Base-by-base conservation (phyloP, 2,888 invertebrate genomes). In the Helicoverpa assulta region DNA sequence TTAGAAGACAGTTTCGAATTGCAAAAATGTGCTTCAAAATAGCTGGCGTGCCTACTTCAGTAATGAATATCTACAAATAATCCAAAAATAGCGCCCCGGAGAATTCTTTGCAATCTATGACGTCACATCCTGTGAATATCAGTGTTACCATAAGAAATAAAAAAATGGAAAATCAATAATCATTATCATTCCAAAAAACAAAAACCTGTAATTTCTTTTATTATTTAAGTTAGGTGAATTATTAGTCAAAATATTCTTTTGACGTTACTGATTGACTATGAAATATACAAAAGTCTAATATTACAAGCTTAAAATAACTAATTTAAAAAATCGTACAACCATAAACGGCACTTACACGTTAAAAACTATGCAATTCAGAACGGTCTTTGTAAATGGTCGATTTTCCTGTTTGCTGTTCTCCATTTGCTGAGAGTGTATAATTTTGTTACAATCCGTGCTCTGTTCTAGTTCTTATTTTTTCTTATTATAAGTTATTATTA, bases 361-460 rank as follows among this genome's bases (percentile, higher is more conserved):
- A 69, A 70, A 80, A 83, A 78, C 60, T 73, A 66, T 76, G 78
- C 78, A 83, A 86, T 85, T 85, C 79, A 85, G 91, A 93, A 94
- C 94, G 90, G 85, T 89, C 90, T 90, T 91, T 90, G 89, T 89
- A 93, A 94, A 95, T 94, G 92, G 92, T 93, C 93, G 95, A 93
- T 94, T 95, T 96, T 95, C 96, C 96, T 95, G 96, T 96, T 94
- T 92, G 94, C 92, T 90, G 93, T 91, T 91, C 93, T 92, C 91
- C 93, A 92, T 93, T 95, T 92, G 92, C 89, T 90, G 91, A 93
- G 91, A 92, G 92, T 92, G 92, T 90, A 85, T 92, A 94, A 93
- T 93, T 94, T 93, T 91, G 87, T 89, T 90, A 88, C 87, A 92
- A 92, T 86, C 86, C 87, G 92, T 89, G 90, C 90, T 89, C 88